Evolutionary conservation across 2,113 vertebrate genomes (phyloP).

Genomic region (Oxygymnocypris stewartii): DNA sequence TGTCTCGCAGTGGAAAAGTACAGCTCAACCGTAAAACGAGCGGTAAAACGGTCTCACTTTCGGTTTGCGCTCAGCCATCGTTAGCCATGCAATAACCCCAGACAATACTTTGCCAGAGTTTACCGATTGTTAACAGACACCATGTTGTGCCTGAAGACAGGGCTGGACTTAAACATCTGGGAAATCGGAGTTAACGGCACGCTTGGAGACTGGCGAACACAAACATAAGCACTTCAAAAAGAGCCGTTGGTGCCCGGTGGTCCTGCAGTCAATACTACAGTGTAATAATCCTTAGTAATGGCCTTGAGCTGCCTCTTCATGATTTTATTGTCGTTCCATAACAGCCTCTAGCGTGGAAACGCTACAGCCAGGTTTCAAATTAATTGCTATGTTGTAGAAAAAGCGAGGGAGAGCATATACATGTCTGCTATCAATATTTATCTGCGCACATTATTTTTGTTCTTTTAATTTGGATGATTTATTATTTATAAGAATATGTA

Average conservation of each 20-base stretch:
- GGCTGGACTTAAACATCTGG: not conserved
- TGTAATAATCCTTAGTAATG: conserved; percentile 1
- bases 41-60: not conserved
- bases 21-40: conserved; percentile 36
- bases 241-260: not conserved
- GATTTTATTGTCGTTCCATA: not conserved
- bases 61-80: not conserved
- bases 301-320: not conserved
- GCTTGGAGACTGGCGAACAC: not conserved
- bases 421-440: not conserved
- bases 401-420: not conserved
- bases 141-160: conserved; percentile 15
- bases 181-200: conserved; percentile 2
- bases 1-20: conserved; percentile 63
- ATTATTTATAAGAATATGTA: not conserved
- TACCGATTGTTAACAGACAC: conserved; percentile 20
- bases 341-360: not conserved
- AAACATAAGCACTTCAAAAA: conserved; percentile 4
- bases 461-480: not conserved
- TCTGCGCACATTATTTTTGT: not conserved
- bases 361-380: not conserved
- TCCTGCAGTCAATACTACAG: not conserved
- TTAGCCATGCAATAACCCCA: conserved; percentile 2
- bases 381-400: not conserved
- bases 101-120: not conserved